phyloP scores from a whole-genome alignment of 2,797 vertebrate genomes.

The Dryobates pubescens region DNA sequence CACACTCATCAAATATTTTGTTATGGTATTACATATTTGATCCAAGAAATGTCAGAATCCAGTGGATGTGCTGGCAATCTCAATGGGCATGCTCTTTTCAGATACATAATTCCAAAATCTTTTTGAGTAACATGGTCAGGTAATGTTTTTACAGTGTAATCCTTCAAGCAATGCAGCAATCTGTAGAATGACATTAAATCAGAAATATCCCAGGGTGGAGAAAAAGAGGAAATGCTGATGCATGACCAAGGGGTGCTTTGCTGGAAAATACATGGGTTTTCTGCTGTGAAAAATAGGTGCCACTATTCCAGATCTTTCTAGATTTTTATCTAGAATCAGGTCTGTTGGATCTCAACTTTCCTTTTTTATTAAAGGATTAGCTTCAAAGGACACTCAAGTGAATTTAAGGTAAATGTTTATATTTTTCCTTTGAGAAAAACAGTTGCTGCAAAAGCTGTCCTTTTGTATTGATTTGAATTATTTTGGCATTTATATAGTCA shows the following conservation, averaged over 20 bases:
- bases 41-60: not conserved
- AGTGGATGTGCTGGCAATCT: not conserved
- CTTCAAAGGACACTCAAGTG: not conserved
- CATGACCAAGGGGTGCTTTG: not conserved
- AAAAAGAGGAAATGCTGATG: not conserved
- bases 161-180: not conserved
- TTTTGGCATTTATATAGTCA: not conserved
- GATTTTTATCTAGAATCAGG: not conserved
- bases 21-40: not conserved
- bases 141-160: not conserved
- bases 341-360: not conserved
- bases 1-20: constrained; percentile 4
- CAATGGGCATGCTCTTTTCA: not conserved
- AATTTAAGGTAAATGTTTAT: not conserved
- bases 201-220: not conserved
- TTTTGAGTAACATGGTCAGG: not conserved
- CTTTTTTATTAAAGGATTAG: not conserved
- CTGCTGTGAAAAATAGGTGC: not conserved
- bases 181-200: not conserved
- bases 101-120: not conserved
- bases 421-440: not conserved
- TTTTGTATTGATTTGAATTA: not conserved
- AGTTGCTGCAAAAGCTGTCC: not conserved
- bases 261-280: not conserved
- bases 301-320: not conserved